Evolutionary conservation across 2,888 invertebrate genomes (phyloP).

Genomic region (Chrysolina haemoptera): DNA sequence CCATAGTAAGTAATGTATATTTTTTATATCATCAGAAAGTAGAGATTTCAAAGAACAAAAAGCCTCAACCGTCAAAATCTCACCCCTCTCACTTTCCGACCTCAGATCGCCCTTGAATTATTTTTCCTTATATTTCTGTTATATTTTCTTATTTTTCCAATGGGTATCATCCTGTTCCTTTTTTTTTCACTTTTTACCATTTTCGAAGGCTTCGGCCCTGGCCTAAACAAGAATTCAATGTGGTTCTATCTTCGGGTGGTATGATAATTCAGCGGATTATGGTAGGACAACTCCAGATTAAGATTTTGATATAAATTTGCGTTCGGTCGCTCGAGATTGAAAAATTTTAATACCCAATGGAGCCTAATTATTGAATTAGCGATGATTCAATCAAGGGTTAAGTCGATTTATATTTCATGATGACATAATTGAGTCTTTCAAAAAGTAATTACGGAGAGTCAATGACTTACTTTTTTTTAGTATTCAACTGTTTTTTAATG

Average conservation of each 20-base stretch:
- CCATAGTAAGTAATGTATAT: too few relatives aligned
- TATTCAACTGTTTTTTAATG: too few relatives aligned
- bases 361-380: constrained; percentile 20
- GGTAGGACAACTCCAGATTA: constrained; percentile 5
- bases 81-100: too few relatives aligned
- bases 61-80: too few relatives aligned
- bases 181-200: too few relatives aligned
- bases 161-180: background rate
- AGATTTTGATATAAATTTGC: background rate
- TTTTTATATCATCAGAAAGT: too few relatives aligned
- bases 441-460: too few relatives aligned
- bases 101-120: too few relatives aligned
- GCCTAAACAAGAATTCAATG: background rate
- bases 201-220: too few relatives aligned
- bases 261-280: constrained; percentile 6
- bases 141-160: background rate
- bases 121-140: too few relatives aligned
- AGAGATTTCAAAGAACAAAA: too few relatives aligned
- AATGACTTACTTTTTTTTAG: too few relatives aligned
- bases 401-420: constrained; percentile 14
- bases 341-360: constrained; percentile 14
- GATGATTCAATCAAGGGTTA: constrained; percentile 5
- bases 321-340: background rate
- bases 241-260: constrained; percentile 1
- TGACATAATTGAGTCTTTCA: background rate